Conservation (phyloP, 2,113 vertebrate genomes). For the Laticauda laticaudata region DNA sequence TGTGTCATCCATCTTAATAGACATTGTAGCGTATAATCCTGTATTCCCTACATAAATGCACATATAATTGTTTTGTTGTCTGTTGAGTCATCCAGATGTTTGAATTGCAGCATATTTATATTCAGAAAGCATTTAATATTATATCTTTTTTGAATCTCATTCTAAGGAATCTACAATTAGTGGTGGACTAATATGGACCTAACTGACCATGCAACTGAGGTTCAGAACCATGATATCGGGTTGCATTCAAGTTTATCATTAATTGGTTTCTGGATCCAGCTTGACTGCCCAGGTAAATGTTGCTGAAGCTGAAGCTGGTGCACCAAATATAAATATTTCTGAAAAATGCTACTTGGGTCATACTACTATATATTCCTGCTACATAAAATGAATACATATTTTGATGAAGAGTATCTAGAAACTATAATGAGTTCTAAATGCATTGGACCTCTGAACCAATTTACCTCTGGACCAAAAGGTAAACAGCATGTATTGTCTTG, state of each 20-base stretch:
- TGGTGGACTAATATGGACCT: too few relatives aligned
- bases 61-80: not conserved
- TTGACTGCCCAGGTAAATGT: not conserved
- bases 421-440: not conserved
- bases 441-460: not conserved
- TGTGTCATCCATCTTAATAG: not conserved
- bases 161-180: not conserved
- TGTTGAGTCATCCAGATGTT: not conserved
- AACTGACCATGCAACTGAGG: not conserved
- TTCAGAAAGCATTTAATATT: not conserved
- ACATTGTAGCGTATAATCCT: not conserved
- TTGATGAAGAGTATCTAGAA: not conserved
- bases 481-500: not conserved
- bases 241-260: not conserved
- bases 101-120: not conserved
- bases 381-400: not conserved
- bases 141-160: not conserved
- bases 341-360: not conserved
- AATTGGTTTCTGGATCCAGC: not conserved
- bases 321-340: not conserved
- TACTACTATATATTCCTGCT: not conserved
- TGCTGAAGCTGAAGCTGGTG: not conserved
- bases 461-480: not conserved
- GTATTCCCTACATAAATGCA: not conserved
- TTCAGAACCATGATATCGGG: not conserved